Evolutionary conservation across 2,113 vertebrate genomes (phyloP).

Genomic region (Salvelinus sp.): DNA sequence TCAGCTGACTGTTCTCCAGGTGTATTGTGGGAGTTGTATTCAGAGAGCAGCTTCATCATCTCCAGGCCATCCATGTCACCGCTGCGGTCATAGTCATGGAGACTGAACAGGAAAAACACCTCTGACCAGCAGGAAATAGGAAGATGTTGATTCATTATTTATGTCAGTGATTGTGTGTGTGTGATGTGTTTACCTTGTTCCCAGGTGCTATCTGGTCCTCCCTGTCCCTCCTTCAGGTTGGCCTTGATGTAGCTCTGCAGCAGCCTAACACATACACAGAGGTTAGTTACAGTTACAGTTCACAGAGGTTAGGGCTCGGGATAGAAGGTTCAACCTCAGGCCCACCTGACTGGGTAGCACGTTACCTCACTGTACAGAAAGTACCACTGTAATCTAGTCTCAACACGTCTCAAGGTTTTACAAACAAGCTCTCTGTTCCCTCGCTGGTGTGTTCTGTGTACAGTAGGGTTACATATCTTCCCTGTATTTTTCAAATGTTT

Average conservation of each 20-base stretch:
- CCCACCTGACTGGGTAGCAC: background rate
- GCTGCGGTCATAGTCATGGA: constrained; percentile 84
- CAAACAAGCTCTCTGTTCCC: background rate
- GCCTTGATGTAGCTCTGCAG: constrained; percentile 72
- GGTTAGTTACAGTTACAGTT: background rate
- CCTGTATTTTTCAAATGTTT: too few species aligned
- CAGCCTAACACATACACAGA: constrained; percentile 60
- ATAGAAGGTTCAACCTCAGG: too few species aligned
- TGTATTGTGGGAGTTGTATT: constrained; percentile 61
- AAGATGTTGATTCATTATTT: too few species aligned
- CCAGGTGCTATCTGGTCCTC: constrained; percentile 67
- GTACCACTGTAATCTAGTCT: background rate
- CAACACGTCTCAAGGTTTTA: background rate
- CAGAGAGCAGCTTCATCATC: constrained; percentile 80
- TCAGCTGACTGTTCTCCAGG: constrained; percentile 46
- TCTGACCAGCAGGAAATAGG: constrained; percentile 63
- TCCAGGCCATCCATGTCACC: constrained; percentile 85
- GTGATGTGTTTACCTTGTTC: constrained; percentile 78
- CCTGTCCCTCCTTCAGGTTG: constrained; percentile 54
- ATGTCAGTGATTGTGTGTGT: background rate
- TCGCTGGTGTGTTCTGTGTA: too few species aligned
- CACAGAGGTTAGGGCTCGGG: background rate
- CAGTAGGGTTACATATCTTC: too few species aligned
- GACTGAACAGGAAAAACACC: constrained; percentile 83
- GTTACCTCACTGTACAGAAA: background rate